A percentile compares a stretch with the other conserved stretches of the same genome.
These are phyloP conservation scores for Rhagonycha lutea DNA, from an alignment of 2,888 invertebrate species.

Conservation along the genomic window DNA sequence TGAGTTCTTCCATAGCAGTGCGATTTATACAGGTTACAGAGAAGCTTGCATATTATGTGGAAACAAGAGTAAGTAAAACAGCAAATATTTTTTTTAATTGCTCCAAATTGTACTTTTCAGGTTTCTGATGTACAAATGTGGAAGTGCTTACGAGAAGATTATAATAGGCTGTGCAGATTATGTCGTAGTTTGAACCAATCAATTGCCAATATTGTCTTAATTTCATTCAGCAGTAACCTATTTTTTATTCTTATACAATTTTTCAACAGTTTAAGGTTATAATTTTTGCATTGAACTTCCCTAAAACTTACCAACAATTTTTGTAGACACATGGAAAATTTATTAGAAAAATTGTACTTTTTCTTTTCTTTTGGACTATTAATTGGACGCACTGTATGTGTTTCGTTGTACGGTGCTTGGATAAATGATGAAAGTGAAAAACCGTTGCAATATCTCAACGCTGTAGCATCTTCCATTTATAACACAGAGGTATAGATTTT, in stretches of 20 bases:
- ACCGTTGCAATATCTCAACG: slow-evolving; percentile 58
- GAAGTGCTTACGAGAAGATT: slow-evolving; percentile 67
- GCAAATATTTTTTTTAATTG: not conserved
- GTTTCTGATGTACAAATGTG: slow-evolving; percentile 65
- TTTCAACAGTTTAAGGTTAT: slow-evolving; percentile 62
- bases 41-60: slow-evolving; percentile 18
- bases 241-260: slow-evolving; percentile 74
- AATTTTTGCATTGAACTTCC: not conserved
- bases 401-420: slow-evolving; percentile 45
- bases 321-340: slow-evolving; percentile 53
- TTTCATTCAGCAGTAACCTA: slow-evolving; percentile 71
- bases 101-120: slow-evolving; percentile 46
- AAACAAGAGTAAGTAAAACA: not conserved
- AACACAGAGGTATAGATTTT: slow-evolving; percentile 63
- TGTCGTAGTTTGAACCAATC: slow-evolving; percentile 63
- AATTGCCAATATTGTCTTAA: slow-evolving; percentile 65
- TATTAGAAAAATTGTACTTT: slow-evolving; percentile 63
- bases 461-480: slow-evolving; percentile 66
- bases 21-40: slow-evolving; percentile 61
- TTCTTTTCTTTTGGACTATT: slow-evolving; percentile 67
- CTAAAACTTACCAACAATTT: not conserved
- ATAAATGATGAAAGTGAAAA: slow-evolving; percentile 50
- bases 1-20: slow-evolving; percentile 69
- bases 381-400: slow-evolving; percentile 61
- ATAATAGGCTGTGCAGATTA: slow-evolving; percentile 63